Evolutionary conservation across 1,140 invertebrate species (phyloP).

Genomic region (Manduca sexta): DNA sequence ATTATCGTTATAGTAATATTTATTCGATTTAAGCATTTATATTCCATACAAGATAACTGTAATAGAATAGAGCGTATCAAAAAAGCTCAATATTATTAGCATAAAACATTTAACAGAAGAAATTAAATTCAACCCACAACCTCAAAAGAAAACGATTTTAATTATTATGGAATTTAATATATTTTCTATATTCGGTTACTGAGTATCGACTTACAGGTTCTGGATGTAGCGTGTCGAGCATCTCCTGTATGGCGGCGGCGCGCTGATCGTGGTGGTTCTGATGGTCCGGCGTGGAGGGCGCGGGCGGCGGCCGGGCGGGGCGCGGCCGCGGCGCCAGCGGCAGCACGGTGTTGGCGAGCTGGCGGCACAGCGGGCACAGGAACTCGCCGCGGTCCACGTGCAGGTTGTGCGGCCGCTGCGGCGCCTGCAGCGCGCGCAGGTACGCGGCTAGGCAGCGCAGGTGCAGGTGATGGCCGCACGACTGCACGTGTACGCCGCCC

Average conservation of each 20-base stretch:
- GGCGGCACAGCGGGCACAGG: constrained; percentile 93
- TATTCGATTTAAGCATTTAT: too few relatives aligned
- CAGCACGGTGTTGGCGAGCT: constrained; percentile 93
- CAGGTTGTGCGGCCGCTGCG: constrained; percentile 82
- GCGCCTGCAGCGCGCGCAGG: constrained; percentile 84
- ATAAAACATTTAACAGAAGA: too few relatives aligned
- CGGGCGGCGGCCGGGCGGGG: constrained; percentile 75
- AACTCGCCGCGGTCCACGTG: constrained; percentile 91
- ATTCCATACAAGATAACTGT: too few relatives aligned
- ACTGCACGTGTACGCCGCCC: constrained; percentile 95
- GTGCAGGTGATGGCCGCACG: constrained; percentile 96
- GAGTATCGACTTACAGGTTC: constrained; percentile 6
- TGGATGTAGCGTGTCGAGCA: constrained; percentile 13
- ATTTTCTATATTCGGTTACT: too few relatives aligned
- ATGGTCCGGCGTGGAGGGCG: constrained; percentile 70
- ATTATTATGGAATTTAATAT: too few relatives aligned
- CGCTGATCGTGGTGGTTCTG: constrained; percentile 20
- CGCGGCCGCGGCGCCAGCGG: constrained; percentile 89
- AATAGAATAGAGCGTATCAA: too few relatives aligned
- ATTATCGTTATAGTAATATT: not conserved
- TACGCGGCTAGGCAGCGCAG: constrained; percentile 94
- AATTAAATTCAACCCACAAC: too few relatives aligned
- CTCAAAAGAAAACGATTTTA: too few relatives aligned
- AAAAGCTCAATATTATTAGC: too few relatives aligned
- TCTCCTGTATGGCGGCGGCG: constrained; percentile 5